Base-by-base conservation (phyloP, 2,888 invertebrate species). In the Eupithecia dodoneata region DNA sequence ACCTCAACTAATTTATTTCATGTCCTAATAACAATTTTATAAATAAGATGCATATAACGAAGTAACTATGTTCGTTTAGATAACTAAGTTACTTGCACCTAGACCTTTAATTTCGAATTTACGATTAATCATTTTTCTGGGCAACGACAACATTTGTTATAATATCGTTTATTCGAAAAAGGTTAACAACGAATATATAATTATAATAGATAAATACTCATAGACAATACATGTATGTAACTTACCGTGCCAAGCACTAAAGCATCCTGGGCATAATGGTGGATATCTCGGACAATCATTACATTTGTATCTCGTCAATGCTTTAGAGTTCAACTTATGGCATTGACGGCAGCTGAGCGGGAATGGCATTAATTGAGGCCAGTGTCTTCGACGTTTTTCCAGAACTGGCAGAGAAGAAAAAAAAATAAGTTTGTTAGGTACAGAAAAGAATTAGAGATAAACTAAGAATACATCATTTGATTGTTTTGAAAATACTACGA, bases 221-320 rank as follows among this genome's bases (percentile, higher is more conserved):
- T 15, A 52, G 13, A 15, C n/a, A 10, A 18, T 18, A 59, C 7
- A 59, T 65, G 30, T 65, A 59, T 65, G 30, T 65, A 12, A 41
- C 76, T 73, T 41, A 76, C 76, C 66, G 55, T 76, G 76, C 65
- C 65, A 76, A 12, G 73, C 9, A 13, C 45, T 71, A 44, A 76
- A 76, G 71, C 76, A 76, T 45, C 45, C 73, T 66, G 73, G 73
- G 45, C 76, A 76, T 13, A 76, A 47, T 4, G 76, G 76, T 13
- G 76, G 42, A 2, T 49, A 52, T 44, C 30, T 70, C 45, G 52
- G 30, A 47, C 76, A 76, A 7, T 73, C 73, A 2, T 30, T 55
- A 30, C 77, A 77, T 47, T 63, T 67, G 49, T 77, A 77, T 0
- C 12, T 69, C 9, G 72, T 77, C 5, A 63, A 15, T 30, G 72